Base-by-base conservation (phyloP, 1,140 invertebrate genomes). In the Stegodyphus mimosarum region DNA sequence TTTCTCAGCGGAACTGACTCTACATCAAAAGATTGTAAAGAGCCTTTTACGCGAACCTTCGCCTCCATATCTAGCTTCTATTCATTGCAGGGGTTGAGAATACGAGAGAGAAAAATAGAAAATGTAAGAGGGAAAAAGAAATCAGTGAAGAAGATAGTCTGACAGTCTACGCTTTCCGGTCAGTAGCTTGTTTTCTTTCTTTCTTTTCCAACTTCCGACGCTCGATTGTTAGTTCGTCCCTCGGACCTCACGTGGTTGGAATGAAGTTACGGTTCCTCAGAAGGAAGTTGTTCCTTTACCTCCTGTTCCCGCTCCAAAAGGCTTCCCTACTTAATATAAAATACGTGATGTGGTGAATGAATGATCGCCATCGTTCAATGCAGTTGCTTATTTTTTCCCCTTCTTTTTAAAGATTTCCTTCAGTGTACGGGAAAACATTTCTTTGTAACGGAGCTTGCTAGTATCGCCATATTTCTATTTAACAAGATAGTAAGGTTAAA, bases 191-290 rank as follows among this genome's bases (percentile, higher is more conserved):
- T 72, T 72, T 72, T 72, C 52, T 51, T 72, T 72, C 70, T 72
- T 72, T n/a, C 70, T 72, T 52, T 17, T 51, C 50, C 52, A 72
- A 72, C 70, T 72, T 72, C 70, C 70, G 50, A 13, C 49, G 70
- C 6, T 51, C 70, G 17, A 72, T 72, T 72, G 70, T 72, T 72
- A 72, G 70, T 51, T 72, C 70, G 70, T 72, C 15, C 70, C n/a
- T 17, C 52, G 70, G 70, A 72, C 70, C 50, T 72, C 70, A 72
- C 70, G 70, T 52, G 70, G 70, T 33, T 51, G 49, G 49, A 72
- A 72, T 51, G 70, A 72, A 72, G 70, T 72, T 72, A 72, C 15
- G 70, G 49, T 72, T 72, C 49, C 49, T 72, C 33, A 49, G 15
- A 72, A 72, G 70, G 6, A 72, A 51, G 70, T 72, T 72, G 17